Conservation (phyloP, 1,140 invertebrate genomes). For the Zaprionus africanus region DNA sequence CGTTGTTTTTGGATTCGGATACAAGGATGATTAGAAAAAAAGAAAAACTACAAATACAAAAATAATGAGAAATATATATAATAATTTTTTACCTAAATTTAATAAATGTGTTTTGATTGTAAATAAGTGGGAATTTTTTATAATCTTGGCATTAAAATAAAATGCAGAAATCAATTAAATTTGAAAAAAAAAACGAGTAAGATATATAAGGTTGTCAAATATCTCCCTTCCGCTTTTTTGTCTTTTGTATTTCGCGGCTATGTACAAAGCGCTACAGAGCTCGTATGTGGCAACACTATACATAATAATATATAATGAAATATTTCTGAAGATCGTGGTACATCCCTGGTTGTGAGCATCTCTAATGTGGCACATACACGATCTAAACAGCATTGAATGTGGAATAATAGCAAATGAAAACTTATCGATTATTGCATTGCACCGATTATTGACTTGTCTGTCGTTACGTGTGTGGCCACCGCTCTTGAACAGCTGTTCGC, state of each 20-base stretch:
- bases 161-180: no score
- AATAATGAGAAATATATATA: slow-evolving; percentile 75
- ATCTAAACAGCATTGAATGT: background rate
- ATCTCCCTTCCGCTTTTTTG: no score
- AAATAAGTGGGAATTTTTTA: background rate
- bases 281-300: no score
- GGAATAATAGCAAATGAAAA: background rate
- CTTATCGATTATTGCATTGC: background rate
- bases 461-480: slow-evolving; percentile 21
- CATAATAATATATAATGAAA: background rate
- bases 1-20: slow-evolving; percentile 57
- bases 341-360: background rate
- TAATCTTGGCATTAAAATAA: background rate
- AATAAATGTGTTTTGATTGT: background rate
- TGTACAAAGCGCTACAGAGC: no score
- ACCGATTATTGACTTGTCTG: background rate
- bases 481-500: slow-evolving; percentile 41
- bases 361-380: slow-evolving; percentile 4
- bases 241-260: no score
- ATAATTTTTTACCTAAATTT: slow-evolving; percentile 77
- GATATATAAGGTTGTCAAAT: no score
- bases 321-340: no score
- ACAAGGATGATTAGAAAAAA: slow-evolving; percentile 65
- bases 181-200: no score
- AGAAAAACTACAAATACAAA: slow-evolving; percentile 58